phyloP scores from a whole-genome alignment of 2,888 invertebrate genomes.

The Acanthosoma haemorrhoidale region DNA sequence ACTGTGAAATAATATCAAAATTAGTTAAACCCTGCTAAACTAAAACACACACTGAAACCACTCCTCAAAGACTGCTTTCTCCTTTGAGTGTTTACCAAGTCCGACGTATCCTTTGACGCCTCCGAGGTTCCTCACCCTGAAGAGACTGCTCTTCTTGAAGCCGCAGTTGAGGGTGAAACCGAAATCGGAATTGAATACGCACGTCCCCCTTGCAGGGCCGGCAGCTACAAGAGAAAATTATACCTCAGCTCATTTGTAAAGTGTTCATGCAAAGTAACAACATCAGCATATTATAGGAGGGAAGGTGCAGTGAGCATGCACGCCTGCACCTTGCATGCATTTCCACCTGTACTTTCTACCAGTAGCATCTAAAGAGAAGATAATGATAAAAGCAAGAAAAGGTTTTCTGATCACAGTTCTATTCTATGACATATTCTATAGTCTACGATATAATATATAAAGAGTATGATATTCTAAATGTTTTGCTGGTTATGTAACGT shows the following conservation, averaged over 20 bases:
- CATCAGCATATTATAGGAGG: neutral
- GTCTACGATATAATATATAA: too few species aligned
- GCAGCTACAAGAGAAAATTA: conserved; percentile 46
- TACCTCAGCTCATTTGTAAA: conserved; percentile 5
- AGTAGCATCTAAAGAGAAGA: too few species aligned
- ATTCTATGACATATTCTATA: too few species aligned
- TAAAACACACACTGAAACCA: neutral
- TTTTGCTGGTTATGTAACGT: too few species aligned
- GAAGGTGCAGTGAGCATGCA: neutral
- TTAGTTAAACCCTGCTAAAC: too few species aligned
- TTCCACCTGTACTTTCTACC: too few species aligned
- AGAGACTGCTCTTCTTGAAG: conserved; percentile 85
- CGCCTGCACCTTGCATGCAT: neutral
- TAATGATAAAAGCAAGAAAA: too few species aligned
- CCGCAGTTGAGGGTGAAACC: conserved; percentile 87
- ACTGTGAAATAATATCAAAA: too few species aligned
- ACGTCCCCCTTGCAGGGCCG: conserved; percentile 65
- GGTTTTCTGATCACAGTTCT: too few species aligned
- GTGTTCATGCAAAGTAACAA: neutral
- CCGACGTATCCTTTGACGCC: conserved; percentile 85
- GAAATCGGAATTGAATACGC: conserved; percentile 83
- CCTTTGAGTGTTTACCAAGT: conserved; percentile 63
- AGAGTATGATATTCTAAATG: too few species aligned
- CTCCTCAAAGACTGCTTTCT: neutral
- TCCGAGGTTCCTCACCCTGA: conserved; percentile 84